phyloP scores from a whole-genome alignment of 2,113 vertebrate species.

The Pheucticus melanocephalus region DNA sequence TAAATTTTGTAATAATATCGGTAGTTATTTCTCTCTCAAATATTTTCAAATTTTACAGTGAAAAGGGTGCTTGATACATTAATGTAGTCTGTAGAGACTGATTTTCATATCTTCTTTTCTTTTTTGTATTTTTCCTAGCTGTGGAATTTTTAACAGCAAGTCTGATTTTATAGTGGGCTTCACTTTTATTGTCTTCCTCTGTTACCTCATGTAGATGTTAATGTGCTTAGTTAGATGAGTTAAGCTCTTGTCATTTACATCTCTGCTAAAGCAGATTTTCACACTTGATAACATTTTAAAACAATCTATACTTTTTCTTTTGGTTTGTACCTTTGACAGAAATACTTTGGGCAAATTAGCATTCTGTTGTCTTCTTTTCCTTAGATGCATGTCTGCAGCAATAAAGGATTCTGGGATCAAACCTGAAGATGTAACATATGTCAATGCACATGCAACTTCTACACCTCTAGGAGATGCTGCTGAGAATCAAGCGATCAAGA shows the following conservation, averaged over 20 bases:
- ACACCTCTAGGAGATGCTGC: constrained; percentile 93
- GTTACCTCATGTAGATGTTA: neutral
- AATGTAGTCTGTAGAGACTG: neutral
- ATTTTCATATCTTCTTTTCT: neutral
- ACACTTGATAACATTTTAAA: neutral
- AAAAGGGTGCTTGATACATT: neutral
- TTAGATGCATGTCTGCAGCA: constrained; percentile 92
- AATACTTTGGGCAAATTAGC: neutral
- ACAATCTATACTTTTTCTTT: neutral
- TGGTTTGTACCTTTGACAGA: neutral
- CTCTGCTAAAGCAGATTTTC: neutral
- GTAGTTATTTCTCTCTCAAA: neutral
- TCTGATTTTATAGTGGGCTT: neutral
- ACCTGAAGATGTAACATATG: constrained; percentile 82
- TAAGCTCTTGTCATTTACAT: neutral
- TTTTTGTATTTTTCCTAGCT: neutral
- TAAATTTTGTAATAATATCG: neutral
- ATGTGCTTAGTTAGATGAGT: neutral
- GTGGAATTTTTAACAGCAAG: neutral
- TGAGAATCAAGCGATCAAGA: constrained; percentile 91
- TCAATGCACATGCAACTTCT: constrained; percentile 96
- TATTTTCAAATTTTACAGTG: neutral
- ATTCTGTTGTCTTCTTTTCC: neutral
- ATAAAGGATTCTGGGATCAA: constrained; percentile 81
- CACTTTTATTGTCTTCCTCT: neutral